Conservation (phyloP, 2,888 invertebrate species). For the Pterostichus niger region DNA sequence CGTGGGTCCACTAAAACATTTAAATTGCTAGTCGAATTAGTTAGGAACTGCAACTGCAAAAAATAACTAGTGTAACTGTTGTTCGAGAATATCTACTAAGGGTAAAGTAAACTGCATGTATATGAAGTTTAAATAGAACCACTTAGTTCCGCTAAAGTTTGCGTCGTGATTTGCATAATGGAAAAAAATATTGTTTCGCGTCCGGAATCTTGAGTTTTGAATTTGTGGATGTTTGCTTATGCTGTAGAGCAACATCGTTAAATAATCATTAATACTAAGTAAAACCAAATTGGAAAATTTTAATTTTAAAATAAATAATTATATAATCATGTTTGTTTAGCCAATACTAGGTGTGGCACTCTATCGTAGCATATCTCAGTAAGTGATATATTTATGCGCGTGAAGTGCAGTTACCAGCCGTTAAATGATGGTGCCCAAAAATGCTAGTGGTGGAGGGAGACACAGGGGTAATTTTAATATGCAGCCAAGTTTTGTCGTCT, state of each 20-base stretch:
- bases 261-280: too few species aligned
- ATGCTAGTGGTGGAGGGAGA: too few species aligned
- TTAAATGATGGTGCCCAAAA: too few species aligned
- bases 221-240: constrained; percentile 12
- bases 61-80: constrained; percentile 14
- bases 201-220: constrained; percentile 4
- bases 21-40: constrained; percentile 60
- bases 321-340: too few species aligned
- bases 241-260: not conserved
- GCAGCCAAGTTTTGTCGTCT: too few species aligned
- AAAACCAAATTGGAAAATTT: too few species aligned
- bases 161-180: constrained; percentile 53
- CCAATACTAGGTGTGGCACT: too few species aligned
- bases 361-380: too few species aligned
- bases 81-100: constrained; percentile 57
- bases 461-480: too few species aligned
- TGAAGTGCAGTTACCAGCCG: too few species aligned
- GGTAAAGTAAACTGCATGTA: constrained; percentile 47
- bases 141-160: constrained; percentile 49
- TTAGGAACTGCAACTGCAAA: constrained; percentile 43
- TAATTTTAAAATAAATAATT: too few species aligned
- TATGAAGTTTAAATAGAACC: constrained; percentile 59
- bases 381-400: too few species aligned
- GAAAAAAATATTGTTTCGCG: constrained; percentile 38
- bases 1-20: constrained; percentile 54